Percentiles rank a stretch among this genome's conserved stretches.
Conservation (phyloP, 1,140 invertebrate genomes). For the Araneus ventricosus region DNA sequence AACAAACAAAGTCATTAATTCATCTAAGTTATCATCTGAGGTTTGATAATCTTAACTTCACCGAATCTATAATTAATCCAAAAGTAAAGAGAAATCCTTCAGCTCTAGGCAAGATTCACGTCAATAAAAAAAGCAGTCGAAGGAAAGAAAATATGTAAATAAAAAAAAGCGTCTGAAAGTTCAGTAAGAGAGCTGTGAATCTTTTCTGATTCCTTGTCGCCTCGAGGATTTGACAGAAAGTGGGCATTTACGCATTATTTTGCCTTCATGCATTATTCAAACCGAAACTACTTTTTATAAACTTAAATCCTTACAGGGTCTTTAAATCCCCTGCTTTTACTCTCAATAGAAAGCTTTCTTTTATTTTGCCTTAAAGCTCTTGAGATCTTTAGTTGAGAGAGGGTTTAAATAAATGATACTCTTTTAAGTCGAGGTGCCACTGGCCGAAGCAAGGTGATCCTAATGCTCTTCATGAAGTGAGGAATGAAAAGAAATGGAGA, state of each 20-base stretch:
- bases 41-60: too few relatives aligned
- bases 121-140: not conserved
- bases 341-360: not conserved
- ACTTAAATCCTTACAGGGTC: not conserved
- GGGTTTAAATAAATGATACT: not conserved
- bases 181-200: not conserved
- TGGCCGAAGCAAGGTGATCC: not conserved
- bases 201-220: not conserved
- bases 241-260: constrained; percentile 30
- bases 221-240: not conserved
- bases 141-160: not conserved
- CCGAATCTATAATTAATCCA: too few relatives aligned
- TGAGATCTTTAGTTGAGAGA: not conserved
- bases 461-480: not conserved
- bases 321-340: not conserved
- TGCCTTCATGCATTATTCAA: constrained; percentile 1
- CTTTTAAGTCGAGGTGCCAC: not conserved
- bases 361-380: not conserved
- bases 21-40: too few relatives aligned
- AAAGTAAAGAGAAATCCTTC: not conserved
- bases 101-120: not conserved
- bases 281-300: constrained; percentile 12
- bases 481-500: not conserved
- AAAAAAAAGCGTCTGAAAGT: not conserved
- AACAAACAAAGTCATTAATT: too few relatives aligned